Evolutionary conservation across 2,113 vertebrate genomes (phyloP).

Genomic region (Corythoichthys haematopterus): DNA sequence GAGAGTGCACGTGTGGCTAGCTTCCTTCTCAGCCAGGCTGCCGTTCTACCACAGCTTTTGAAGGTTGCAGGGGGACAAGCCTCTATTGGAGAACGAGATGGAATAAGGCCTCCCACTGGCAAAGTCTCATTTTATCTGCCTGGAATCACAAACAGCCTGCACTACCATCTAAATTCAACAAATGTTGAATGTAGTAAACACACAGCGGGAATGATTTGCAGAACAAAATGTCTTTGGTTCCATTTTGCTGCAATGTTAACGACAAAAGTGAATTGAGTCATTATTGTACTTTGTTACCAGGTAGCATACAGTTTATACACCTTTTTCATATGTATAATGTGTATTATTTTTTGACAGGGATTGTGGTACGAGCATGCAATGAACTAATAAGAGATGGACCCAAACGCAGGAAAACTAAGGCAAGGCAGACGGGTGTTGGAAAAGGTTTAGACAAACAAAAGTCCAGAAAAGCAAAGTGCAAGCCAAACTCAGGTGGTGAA

Average conservation of each 20-base stretch:
- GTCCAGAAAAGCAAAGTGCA: no score
- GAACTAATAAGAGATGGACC: constrained; percentile 3
- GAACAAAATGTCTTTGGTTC: constrained; percentile 23
- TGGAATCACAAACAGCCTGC: constrained; percentile 49
- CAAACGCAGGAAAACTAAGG: constrained; percentile 3
- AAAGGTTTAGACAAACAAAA: no score
- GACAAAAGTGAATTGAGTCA: not conserved
- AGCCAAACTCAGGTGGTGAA: no score
- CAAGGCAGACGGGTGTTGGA: no score
- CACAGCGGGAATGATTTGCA: constrained; percentile 22
- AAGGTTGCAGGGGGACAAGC: constrained; percentile 41
- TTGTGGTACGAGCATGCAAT: not conserved
- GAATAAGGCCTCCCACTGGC: constrained; percentile 55
- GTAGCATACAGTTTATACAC: constrained; percentile 4
- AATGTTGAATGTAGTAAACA: constrained; percentile 38
- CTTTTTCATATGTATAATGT: constrained; percentile 15
- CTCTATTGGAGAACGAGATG: constrained; percentile 49
- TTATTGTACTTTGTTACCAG: not conserved
- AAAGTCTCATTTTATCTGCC: constrained; percentile 52
- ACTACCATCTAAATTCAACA: constrained; percentile 29
- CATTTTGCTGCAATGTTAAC: constrained; percentile 9
- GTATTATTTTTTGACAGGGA: constrained; percentile 6
- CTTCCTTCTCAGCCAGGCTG: constrained; percentile 47
- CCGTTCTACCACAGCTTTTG: constrained; percentile 28
- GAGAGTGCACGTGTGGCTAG: constrained; percentile 49